Percentiles rank a stretch among this genome's conserved stretches.
phyloP scores from a whole-genome alignment of 2,888 invertebrate genomes.

The Bombylius major region DNA sequence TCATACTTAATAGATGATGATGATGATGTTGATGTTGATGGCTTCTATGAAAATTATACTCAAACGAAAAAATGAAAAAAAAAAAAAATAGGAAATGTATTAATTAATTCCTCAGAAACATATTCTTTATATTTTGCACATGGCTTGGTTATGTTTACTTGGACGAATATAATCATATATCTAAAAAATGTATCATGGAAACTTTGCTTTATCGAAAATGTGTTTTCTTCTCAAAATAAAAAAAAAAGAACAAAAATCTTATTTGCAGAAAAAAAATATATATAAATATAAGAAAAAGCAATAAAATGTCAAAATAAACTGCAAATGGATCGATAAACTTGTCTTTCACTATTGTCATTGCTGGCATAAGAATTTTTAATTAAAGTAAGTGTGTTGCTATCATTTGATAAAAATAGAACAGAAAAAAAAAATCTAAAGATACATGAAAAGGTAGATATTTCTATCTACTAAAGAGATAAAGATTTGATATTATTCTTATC shows the following conservation, averaged over 20 bases:
- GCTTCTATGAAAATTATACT: neutral
- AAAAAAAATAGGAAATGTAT: neutral
- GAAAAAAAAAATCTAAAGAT: too few species aligned
- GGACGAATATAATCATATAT: too few species aligned
- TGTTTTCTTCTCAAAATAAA: too few species aligned
- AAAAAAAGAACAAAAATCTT: too few species aligned
- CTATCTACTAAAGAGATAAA: too few species aligned
- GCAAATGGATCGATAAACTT: neutral
- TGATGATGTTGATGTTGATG: neutral
- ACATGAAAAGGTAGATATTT: too few species aligned
- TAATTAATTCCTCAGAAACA: neutral
- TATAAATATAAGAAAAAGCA: neutral
- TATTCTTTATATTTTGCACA: neutral
- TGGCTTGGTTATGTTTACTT: too few species aligned
- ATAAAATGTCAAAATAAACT: neutral
- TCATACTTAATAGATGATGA: neutral
- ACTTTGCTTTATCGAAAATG: too few species aligned
- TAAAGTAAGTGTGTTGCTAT: slow-evolving; percentile 19
- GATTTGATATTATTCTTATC: too few species aligned
- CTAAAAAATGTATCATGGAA: too few species aligned
- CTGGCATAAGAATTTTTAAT: slow-evolving; percentile 21
- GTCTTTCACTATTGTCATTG: slow-evolving; percentile 11
- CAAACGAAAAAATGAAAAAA: neutral
- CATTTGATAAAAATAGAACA: slow-evolving; percentile 12
- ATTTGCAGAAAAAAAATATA: too few species aligned